A percentile compares a stretch with the other conserved stretches of the same genome.
phyloP scores from a whole-genome alignment of 2,888 invertebrate genomes.

The Drosophila meridionalis region DNA sequence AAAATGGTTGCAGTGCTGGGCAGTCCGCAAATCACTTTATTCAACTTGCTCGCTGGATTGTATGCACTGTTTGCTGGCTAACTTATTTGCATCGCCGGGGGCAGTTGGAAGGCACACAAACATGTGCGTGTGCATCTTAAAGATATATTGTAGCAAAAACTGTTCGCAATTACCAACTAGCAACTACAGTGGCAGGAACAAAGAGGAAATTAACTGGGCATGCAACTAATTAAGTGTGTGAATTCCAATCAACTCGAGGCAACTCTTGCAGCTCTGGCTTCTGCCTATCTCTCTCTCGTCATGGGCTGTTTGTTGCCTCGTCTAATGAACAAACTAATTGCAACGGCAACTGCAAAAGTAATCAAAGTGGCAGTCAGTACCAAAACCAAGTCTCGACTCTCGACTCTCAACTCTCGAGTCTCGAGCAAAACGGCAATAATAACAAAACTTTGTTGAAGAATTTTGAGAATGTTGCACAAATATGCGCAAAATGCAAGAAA shows the following conservation, averaged over 20 bases:
- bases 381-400: constrained; percentile 32
- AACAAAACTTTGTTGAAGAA: constrained; percentile 80
- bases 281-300: constrained; percentile 39
- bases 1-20: constrained; percentile 38
- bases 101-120: constrained; percentile 18
- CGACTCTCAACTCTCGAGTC: constrained; percentile 30
- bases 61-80: constrained; percentile 16
- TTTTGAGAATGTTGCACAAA: constrained; percentile 80
- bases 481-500: constrained; percentile 80
- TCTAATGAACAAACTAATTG: constrained; percentile 81
- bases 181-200: constrained; percentile 36
- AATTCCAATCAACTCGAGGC: constrained; percentile 70
- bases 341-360: constrained; percentile 75
- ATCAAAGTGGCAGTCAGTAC: constrained; percentile 64
- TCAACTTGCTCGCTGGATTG: not conserved
- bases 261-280: constrained; percentile 11
- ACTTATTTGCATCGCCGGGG: constrained; percentile 58
- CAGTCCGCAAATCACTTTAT: constrained; percentile 56
- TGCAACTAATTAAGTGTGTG: constrained; percentile 76
- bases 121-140: constrained; percentile 42
- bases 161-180: constrained; percentile 49
- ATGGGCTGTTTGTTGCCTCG: constrained; percentile 57
- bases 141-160: constrained; percentile 52
- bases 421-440: constrained; percentile 74
- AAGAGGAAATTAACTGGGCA: constrained; percentile 60